Evolutionary conservation across 2,113 vertebrate genomes (phyloP), one percentile per base, ranked within the genome.

Genomic region (Nycticryphes semicollaris): DNA sequence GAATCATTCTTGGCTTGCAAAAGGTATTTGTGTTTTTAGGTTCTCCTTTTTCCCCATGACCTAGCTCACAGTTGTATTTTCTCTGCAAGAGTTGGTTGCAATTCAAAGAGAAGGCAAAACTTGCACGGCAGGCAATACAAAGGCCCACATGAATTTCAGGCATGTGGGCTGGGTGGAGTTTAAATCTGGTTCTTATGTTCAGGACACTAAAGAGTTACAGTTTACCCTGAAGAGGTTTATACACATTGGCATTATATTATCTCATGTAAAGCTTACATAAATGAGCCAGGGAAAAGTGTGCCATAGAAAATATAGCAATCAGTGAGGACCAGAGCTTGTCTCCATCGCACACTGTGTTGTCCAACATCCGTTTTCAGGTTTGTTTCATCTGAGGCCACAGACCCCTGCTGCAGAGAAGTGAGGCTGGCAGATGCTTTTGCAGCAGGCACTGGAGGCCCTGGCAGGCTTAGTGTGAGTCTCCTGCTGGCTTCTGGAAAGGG

Each of bases 271-370:
- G 48, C 45, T 39, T 21, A 33, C 8, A 20, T 43, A 73, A 64
- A 37, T 24, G 21, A 80, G 16, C 24, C 25, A 62, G 21, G 19
- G 23, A 22, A 77, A 77, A 81, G 6, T 19, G 22, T 43, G 37
- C 31, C 19, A 8, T 13, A 48, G 81, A 48, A 84, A 69, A 87
- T 21, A 43, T 0, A 43, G 35, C 27, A 62, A 24, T 37, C 27
- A 70, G 39, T 18, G 15, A 69, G 41, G 68, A 39, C 20, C 35
- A 69, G 33, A 77, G 8, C 21, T 53, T 63, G 41, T 47, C 45
- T 77, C 30, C 23, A 24, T 48, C 2, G 1, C 45, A 31, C 3
- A 0, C 8, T 13, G 14, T 30, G 53, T 14, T 60, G 48, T 6
- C 67, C 10, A 54, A 10, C 68, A 8, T 22, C 33, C 30, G 19